A percentile compares a stretch with the other conserved stretches of the same genome.
These are phyloP conservation scores for Anastatus disparis DNA, from an alignment of 1,140 invertebrate species.

Conservation along the genomic window DNA sequence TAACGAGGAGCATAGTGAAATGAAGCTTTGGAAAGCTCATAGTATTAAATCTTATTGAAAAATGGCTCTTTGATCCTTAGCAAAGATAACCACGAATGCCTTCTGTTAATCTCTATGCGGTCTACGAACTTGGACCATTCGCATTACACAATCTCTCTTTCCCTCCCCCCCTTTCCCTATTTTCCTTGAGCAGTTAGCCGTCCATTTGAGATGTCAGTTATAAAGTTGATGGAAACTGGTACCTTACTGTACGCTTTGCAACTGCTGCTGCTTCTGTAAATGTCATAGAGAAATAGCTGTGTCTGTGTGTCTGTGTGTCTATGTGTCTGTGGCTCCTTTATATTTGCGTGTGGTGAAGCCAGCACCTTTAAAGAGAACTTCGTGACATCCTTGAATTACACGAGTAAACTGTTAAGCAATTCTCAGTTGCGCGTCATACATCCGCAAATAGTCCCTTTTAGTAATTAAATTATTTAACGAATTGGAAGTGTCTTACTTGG, in stretches of 20 bases:
- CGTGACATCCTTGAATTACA: constrained; percentile 16
- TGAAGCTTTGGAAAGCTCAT: too few species aligned
- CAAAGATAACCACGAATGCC: constrained; percentile 40
- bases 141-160: too few species aligned
- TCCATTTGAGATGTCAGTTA: constrained; percentile 24
- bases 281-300: too few species aligned
- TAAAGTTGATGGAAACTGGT: constrained; percentile 22
- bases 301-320: too few species aligned
- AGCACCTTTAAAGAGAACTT: too few species aligned
- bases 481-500: constrained; percentile 2
- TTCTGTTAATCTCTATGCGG: constrained; percentile 39
- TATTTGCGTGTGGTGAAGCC: too few species aligned
- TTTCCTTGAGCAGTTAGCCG: background rate
- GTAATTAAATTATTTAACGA: constrained; percentile 30
- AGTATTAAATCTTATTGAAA: constrained; percentile 33
- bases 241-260: background rate
- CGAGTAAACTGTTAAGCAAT: constrained; percentile 35
- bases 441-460: constrained; percentile 15
- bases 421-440: background rate
- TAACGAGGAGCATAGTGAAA: too few species aligned
- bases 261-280: background rate
- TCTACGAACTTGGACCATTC: constrained; percentile 32
- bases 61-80: constrained; percentile 33
- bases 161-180: background rate
- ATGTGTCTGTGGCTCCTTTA: too few species aligned